A percentile compares a stretch with the other conserved stretches of the same genome.
phyloP scores from a whole-genome alignment of 2,888 invertebrate genomes.

The Agrotis puta region DNA sequence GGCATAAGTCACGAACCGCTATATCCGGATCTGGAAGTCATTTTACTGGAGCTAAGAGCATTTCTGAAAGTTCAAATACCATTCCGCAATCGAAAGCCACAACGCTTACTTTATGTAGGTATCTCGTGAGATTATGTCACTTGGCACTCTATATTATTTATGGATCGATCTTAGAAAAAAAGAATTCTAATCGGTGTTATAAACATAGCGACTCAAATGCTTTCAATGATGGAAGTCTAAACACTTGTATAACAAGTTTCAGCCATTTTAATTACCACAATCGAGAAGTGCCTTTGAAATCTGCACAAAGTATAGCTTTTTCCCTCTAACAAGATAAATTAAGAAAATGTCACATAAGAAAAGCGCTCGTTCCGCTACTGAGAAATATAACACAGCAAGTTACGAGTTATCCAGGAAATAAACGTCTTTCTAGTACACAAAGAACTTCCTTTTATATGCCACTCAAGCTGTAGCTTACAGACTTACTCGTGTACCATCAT shows the following conservation, averaged over 20 bases:
- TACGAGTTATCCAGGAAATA: constrained; percentile 38
- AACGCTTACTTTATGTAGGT: not conserved
- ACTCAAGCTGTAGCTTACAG: constrained; percentile 35
- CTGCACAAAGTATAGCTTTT: constrained; percentile 3
- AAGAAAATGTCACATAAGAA: constrained; percentile 18
- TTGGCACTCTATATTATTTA: not conserved
- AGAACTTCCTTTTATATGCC: constrained; percentile 41
- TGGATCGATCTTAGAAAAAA: not conserved
- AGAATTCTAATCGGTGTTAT: not conserved
- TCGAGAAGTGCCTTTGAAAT: not conserved
- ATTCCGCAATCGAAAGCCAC: constrained; percentile 3
- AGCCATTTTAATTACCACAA: not conserved
- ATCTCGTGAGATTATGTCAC: constrained; percentile 4
- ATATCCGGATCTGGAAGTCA: constrained; percentile 29
- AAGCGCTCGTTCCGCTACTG: constrained; percentile 1
- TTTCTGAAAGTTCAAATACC: constrained; percentile 29
- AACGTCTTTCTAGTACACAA: constrained; percentile 40
- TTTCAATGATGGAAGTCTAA: too few species aligned
- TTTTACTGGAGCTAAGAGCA: constrained; percentile 19
- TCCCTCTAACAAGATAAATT: constrained; percentile 18
- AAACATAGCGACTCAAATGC: too few species aligned
- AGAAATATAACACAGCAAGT: constrained; percentile 32
- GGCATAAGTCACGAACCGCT: constrained; percentile 39
- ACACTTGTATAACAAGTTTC: not conserved
- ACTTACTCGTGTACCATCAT: constrained; percentile 39